Base-by-base conservation (phyloP, 1,140 invertebrate species). In the Drosophila quadrilineata region DNA sequence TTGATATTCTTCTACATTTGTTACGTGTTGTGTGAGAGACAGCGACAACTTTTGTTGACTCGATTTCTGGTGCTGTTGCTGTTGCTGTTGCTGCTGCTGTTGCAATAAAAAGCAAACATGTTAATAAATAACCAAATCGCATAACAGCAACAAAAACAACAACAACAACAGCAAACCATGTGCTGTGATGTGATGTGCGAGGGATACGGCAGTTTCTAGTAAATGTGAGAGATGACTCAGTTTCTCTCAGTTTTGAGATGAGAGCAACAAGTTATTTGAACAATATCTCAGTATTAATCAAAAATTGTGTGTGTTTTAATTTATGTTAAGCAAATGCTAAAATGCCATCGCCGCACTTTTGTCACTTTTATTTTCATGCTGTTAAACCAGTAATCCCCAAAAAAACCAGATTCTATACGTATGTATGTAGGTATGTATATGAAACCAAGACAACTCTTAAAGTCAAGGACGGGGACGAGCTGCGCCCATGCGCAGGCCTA, bases 81-180 rank as follows among this genome's bases (percentile, higher is more conserved):
- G 48, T 43, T 64, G 74, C 74, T 9, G 56, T 6, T 19, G 36
- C 49, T 28, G 41, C 17, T n/a, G 69, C 59, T 22, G 50, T 54
- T 71, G 79, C 77, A 73, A 74, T 77, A 66, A 68, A 84, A 80
- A 80, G 33, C 38, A 73, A 71, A 85, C 70, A 77, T 84, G 77
- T 70, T 69, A 76, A 82, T 84, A 84, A 74, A 84, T 73, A 84
- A 66, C 69, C 59, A 63, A 67, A 62, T 58, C 49, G 33, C 70
- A 71, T 63, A 53, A 48, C 58, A 71, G 67, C 57, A 53, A 41
- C 35, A 64, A 40, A 33, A 45, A 8, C 53, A 40, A 33, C 49
- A 33, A 28, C 38, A 38, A 1, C 16, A 40, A 22, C 28, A 24
- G 28, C 28, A 31, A 57, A 5, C 9, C 9, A 17, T 8, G 14